Percentiles rank a stretch among this genome's conserved stretches.
Evolutionary conservation across 2,113 vertebrate genomes (phyloP).

Genomic region (Mastomys natalensis): DNA sequence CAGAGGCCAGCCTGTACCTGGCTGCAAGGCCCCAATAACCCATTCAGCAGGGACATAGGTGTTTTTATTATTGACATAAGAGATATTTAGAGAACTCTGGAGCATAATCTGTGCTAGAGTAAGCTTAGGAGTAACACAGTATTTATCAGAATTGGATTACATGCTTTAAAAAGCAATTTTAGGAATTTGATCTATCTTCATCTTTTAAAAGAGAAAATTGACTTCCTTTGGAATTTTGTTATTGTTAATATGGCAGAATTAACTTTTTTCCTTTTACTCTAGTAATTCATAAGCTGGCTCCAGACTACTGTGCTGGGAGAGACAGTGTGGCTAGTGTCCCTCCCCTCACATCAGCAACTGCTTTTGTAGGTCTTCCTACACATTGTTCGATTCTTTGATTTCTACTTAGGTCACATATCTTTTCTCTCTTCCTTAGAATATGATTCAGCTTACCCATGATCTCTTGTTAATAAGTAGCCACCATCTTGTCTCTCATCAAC

Average conservation of each 20-base stretch:
- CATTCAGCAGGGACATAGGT: not conserved
- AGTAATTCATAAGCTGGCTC: conserved; percentile 1
- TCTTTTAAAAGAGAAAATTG: not conserved
- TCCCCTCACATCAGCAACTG: not conserved
- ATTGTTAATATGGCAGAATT: not conserved
- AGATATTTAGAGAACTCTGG: conserved; percentile 61
- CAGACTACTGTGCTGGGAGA: conserved; percentile 45
- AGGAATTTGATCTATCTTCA: conserved; percentile 50
- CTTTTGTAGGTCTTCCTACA: not conserved
- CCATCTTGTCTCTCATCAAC: not conserved
- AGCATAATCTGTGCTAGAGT: conserved; percentile 20
- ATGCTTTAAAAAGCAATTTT: conserved; percentile 49
- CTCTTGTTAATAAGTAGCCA: conserved; percentile 6
- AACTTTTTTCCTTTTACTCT: not conserved
- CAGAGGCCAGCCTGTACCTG: conserved; percentile 15
- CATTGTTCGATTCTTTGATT: not conserved
- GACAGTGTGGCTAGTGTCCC: not conserved
- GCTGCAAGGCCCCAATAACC: not conserved
- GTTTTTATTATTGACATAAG: conserved; percentile 58
- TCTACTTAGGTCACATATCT: not conserved
- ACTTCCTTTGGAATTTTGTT: conserved; percentile 32
- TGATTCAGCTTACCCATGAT: not conserved
- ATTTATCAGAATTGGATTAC: conserved; percentile 1
- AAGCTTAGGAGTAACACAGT: conserved; percentile 2
- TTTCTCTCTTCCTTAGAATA: not conserved